Conservation (phyloP, 2,888 invertebrate species). For the Gryllus longicercus region DNA sequence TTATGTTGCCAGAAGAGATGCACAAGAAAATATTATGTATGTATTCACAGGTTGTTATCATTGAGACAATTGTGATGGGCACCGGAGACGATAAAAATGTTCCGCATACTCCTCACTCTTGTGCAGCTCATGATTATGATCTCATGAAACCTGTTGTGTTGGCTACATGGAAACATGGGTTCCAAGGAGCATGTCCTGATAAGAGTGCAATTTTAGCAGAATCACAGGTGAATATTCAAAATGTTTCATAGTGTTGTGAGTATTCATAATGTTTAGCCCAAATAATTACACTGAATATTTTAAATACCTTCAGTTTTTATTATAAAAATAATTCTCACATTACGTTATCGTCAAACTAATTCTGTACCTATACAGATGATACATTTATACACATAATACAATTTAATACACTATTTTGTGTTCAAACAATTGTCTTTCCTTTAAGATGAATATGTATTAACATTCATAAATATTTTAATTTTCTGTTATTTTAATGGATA, state of each 20-base stretch:
- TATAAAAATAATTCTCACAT: too few relatives aligned
- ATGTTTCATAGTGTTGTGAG: too few relatives aligned
- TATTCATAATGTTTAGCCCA: background rate
- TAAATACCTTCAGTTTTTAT: too few relatives aligned
- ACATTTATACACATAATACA: too few relatives aligned
- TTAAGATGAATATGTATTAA: too few relatives aligned
- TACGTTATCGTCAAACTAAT: too few relatives aligned
- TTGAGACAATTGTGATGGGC: conserved; percentile 80
- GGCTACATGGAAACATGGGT: conserved; percentile 92
- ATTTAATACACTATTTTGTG: too few relatives aligned
- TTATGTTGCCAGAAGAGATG: background rate
- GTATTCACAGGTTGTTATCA: conserved; percentile 74
- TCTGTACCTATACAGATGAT: too few relatives aligned
- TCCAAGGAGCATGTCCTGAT: conserved; percentile 85
- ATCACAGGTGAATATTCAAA: conserved; percentile 59
- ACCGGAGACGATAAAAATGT: conserved; percentile 74
- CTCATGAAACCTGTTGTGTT: conserved; percentile 89
- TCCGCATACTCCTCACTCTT: conserved; percentile 65
- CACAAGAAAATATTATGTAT: conserved; percentile 26
- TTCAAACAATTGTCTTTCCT: too few relatives aligned
- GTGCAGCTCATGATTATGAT: conserved; percentile 85
- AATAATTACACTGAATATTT: too few relatives aligned
- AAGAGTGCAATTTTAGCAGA: conserved; percentile 86
- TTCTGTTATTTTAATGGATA: too few relatives aligned
- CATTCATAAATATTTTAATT: too few relatives aligned